Evolutionary conservation across 2,797 vertebrate species (phyloP).

Genomic region (Anguilla marmorata): DNA sequence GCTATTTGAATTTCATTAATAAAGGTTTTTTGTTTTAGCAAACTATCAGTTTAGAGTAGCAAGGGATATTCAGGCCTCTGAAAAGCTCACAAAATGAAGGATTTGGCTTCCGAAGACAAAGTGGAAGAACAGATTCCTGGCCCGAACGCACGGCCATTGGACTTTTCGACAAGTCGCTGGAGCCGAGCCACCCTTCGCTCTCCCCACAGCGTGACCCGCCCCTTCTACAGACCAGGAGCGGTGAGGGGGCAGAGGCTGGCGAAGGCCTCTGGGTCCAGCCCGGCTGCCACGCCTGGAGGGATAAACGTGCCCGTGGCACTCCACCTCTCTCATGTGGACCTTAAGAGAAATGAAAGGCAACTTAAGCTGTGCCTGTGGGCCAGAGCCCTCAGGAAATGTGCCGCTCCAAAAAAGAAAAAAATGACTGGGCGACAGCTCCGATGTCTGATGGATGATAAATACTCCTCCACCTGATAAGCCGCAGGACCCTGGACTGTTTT

Average conservation of each 20-base stretch:
- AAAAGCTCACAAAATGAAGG: neutral
- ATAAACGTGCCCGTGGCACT: slow-evolving; percentile 6
- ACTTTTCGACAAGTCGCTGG: neutral
- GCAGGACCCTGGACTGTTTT: neutral
- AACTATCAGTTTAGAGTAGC: neutral
- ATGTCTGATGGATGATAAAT: slow-evolving; percentile 43
- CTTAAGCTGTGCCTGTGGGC: slow-evolving; percentile 23
- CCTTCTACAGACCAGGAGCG: slow-evolving; percentile 26
- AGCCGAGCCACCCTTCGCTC: neutral
- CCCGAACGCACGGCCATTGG: neutral
- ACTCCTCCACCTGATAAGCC: slow-evolving; percentile 1
- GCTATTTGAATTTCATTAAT: neutral
- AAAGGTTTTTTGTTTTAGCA: neutral
- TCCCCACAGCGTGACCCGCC: neutral
- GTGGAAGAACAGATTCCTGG: slow-evolving; percentile 1
- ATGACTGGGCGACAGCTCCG: neutral
- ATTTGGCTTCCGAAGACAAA: neutral
- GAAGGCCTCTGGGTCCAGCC: neutral
- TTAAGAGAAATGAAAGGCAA: slow-evolving; percentile 38
- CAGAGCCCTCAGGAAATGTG: slow-evolving; percentile 26
- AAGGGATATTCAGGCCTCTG: neutral
- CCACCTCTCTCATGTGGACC: slow-evolving; percentile 44
- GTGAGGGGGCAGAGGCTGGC: slow-evolving; percentile 31
- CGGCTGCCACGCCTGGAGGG: slow-evolving; percentile 38
- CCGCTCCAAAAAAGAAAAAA: neutral